These are phyloP conservation scores for Tolypeutes matacus DNA, from an alignment of 2,797 vertebrate species.

Conservation along the genomic window DNA sequence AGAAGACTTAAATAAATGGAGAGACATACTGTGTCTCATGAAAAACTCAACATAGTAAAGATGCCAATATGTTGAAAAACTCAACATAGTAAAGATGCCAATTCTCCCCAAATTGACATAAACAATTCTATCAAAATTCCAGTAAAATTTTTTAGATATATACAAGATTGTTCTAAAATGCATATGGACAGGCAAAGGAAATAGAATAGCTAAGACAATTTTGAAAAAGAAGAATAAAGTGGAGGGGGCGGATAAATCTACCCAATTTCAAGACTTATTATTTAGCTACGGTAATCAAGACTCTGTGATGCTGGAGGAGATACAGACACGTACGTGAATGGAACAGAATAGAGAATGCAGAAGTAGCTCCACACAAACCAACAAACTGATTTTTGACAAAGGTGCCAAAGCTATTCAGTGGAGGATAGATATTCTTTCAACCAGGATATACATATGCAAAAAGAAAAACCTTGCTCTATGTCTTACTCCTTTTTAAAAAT, in stretches of 20 bases:
- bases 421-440: background rate
- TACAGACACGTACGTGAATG: background rate
- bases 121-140: too few relatives aligned
- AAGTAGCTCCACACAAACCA: background rate
- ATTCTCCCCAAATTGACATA: too few relatives aligned
- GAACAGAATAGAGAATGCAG: background rate
- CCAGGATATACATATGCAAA: background rate
- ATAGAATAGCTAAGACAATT: too few relatives aligned
- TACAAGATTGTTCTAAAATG: too few relatives aligned
- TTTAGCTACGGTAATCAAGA: background rate
- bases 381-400: constrained; percentile 19
- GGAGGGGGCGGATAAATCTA: background rate
- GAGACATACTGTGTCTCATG: too few relatives aligned
- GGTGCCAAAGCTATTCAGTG: background rate
- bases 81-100: too few relatives aligned
- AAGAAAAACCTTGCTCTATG: background rate
- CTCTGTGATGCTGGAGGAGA: too few relatives aligned
- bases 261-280: background rate
- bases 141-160: too few relatives aligned
- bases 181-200: too few relatives aligned
- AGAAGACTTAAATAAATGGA: too few relatives aligned
- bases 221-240: background rate
- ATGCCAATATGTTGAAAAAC: too few relatives aligned
- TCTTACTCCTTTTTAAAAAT: background rate
- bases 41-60: too few relatives aligned